These are phyloP conservation scores for Eurystomus gularis DNA, from an alignment of 2,113 vertebrate genomes.

Conservation along the genomic window DNA sequence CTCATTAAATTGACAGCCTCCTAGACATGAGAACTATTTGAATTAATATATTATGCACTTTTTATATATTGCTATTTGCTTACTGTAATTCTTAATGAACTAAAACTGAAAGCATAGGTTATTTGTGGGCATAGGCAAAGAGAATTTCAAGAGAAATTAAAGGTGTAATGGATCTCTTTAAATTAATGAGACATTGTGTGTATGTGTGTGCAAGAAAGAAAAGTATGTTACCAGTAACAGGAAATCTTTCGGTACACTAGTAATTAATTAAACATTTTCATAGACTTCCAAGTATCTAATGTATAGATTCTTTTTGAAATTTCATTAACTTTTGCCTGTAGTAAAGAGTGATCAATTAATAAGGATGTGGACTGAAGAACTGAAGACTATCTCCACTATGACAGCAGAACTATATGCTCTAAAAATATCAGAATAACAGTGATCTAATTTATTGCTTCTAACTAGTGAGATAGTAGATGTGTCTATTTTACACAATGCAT, in stretches of 20 bases:
- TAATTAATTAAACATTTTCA: background rate
- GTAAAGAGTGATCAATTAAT: background rate
- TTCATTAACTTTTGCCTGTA: background rate
- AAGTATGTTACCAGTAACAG: background rate
- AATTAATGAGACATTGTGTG: background rate
- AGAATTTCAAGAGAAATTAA: background rate
- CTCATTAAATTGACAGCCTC: conserved; percentile 6
- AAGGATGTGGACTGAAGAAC: background rate
- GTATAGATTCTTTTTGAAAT: background rate
- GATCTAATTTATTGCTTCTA: background rate
- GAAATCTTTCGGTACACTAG: background rate
- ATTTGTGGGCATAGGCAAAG: background rate
- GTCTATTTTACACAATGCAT: background rate
- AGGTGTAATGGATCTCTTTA: background rate
- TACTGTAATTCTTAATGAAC: background rate
- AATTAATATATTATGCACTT: background rate
- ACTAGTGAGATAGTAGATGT: background rate
- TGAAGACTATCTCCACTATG: background rate
- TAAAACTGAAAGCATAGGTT: background rate
- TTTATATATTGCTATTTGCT: background rate
- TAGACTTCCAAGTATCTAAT: background rate
- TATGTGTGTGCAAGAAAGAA: background rate
- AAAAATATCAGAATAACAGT: background rate
- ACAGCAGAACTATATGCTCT: background rate
- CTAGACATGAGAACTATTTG: background rate